Evolutionary conservation across 2,888 invertebrate species (phyloP), one percentile per base, ranked within the genome.

Genomic region (Chorisops tibialis): DNA sequence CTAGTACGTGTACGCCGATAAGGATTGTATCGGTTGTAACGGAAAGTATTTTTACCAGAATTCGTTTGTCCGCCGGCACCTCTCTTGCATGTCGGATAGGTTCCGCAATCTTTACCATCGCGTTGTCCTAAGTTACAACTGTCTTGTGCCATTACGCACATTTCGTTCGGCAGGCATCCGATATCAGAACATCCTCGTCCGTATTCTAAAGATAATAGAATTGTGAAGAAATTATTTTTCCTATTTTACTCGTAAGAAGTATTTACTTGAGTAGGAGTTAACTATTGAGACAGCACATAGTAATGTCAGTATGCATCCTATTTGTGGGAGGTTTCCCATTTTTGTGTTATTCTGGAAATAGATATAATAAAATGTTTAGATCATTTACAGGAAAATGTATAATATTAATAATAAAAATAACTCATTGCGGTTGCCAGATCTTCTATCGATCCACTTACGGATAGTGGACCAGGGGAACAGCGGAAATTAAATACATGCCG

Each of bases 181-280:
- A 91, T 91, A 72, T 91, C 91, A 71, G 82, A 83, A 75, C 91
- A 91, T 19, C 84, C 81, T 68, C 90, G 83, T 64, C 90, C 90
- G 75, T 89, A 91, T 77, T 91, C 90, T 91, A 79, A 41, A 80
- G 59, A 41, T 39, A 7, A 35, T 62, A 47, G 59, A 5, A 30
- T 1, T 30, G 30, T 30, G 60, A 58, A 63, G 19, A 45, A n/a
- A 18, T 41, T 41, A 18, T 48, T 48, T 19, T 48, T 48, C 18
- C 7, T 19, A 1, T 2, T 45, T 7, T 48, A 35, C 18, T 45
- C 12, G 18, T 35, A 47, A 9, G 3, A 6, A 22, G 5, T 18
- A 77, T 77, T 70, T 75, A 76, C 76, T 76, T 69, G 76, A 75
- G 67, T 75, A 76, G 49, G 74, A 75, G 63, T 74, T 74, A 69